Evolutionary conservation across 2,113 vertebrate species (phyloP).

Genomic region (Cyanocitta stelleri): DNA sequence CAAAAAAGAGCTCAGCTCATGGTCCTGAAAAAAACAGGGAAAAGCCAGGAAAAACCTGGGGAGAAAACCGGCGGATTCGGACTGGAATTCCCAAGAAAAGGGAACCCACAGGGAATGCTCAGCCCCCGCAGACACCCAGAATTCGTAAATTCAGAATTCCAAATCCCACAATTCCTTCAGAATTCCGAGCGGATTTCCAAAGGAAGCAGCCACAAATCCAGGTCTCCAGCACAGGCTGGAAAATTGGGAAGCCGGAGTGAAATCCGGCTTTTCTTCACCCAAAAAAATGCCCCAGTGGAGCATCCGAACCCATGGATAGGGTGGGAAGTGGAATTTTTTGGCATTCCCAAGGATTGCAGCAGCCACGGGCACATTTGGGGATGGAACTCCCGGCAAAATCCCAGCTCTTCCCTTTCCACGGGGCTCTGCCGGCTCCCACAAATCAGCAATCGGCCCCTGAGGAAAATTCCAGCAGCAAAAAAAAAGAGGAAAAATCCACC

Average conservation of each 20-base stretch:
- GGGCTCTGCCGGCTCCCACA: not conserved
- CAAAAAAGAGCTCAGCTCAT: not conserved
- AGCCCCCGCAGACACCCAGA: not conserved
- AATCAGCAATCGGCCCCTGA: not conserved
- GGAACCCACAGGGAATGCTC: not conserved
- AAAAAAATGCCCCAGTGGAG: not conserved
- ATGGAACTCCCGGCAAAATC: not conserved
- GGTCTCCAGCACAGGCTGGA: too few species aligned
- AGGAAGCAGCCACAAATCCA: not conserved
- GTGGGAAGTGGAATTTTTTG: not conserved
- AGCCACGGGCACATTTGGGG: not conserved
- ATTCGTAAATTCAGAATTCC: not conserved
- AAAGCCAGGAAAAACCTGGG: not conserved
- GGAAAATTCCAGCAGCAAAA: not conserved
- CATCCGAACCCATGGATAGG: not conserved
- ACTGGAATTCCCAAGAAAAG: not conserved
- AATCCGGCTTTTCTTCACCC: not conserved
- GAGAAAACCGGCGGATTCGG: accelerated
- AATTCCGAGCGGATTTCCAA: not conserved
- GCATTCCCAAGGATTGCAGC: not conserved
- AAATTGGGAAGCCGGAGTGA: not conserved
- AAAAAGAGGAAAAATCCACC: not conserved
- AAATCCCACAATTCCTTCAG: not conserved
- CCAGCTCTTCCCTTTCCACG: not conserved
- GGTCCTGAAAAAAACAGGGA: not conserved